These are phyloP conservation scores for Tetramorium simillimum DNA, from an alignment of 1,140 invertebrate genomes.

Conservation along the genomic window DNA sequence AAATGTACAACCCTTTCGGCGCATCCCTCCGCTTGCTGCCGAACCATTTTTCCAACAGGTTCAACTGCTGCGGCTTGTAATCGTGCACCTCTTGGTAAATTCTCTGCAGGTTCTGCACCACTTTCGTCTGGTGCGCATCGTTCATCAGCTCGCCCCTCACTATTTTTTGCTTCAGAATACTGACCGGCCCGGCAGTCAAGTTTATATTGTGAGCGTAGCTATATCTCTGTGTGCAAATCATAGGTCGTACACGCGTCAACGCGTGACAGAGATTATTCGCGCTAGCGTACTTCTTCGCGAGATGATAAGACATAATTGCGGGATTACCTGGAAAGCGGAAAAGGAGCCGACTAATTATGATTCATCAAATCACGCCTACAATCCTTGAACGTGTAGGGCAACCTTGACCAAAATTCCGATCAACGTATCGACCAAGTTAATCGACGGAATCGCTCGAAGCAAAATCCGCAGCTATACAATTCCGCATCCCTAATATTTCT, in stretches of 20 bases:
- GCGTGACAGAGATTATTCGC: conserved; percentile 68
- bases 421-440: not conserved
- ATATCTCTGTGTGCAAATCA: conserved; percentile 56
- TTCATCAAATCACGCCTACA: not conserved
- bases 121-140: conserved; percentile 90
- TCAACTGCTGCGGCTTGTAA: conserved; percentile 87
- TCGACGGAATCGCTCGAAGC: not conserved
- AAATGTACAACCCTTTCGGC: conserved; percentile 93
- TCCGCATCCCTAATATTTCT: not conserved
- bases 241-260: conserved; percentile 65
- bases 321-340: conserved; percentile 37
- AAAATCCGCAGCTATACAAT: not conserved
- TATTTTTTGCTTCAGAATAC: conserved; percentile 87
- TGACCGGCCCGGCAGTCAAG: conserved; percentile 82
- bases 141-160: conserved; percentile 87
- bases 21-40: conserved; percentile 81
- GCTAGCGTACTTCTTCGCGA: conserved; percentile 70
- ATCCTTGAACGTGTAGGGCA: not conserved
- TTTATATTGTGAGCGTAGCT: conserved; percentile 52
- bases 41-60: conserved; percentile 83
- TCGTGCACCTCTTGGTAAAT: conserved; percentile 89
- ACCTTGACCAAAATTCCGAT: not conserved
- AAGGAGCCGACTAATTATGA: conserved; percentile 16
- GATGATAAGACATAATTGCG: conserved; percentile 70
- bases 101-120: conserved; percentile 89